Conservation (phyloP, 2,888 invertebrate species). For the Bombylius major region DNA sequence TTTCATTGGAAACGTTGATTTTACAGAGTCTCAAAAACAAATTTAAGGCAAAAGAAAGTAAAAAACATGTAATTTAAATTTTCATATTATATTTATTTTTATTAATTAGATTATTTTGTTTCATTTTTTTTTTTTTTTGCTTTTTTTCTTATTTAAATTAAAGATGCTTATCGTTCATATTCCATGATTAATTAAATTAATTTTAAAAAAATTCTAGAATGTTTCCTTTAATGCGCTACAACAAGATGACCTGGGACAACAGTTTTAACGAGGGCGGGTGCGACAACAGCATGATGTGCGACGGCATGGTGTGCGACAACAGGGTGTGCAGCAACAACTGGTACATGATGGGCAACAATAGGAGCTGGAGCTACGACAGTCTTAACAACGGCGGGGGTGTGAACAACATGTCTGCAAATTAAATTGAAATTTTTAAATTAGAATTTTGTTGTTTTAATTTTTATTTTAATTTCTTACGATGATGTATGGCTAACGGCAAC, state of each 20-base stretch:
- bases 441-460: background rate
- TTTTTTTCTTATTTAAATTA: no score
- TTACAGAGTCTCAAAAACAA: no score
- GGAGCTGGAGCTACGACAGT: conserved; percentile 20
- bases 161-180: background rate
- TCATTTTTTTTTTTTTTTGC: no score
- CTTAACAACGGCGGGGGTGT: conserved; percentile 33
- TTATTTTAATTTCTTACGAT: conserved; percentile 5
- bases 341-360: conserved; percentile 23
- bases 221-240: background rate
- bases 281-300: conserved; percentile 12
- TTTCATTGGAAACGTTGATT: no score
- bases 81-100: no score
- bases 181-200: background rate
- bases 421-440: background rate
- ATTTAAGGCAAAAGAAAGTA: no score
- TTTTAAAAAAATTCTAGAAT: background rate
- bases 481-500: conserved; percentile 12
- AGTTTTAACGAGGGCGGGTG: conserved; percentile 3
- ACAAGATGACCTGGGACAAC: conserved; percentile 5
- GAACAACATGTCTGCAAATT: conserved; percentile 21
- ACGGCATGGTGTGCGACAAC: conserved; percentile 14
- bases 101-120: no score
- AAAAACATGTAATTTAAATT: no score
- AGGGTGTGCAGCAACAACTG: conserved; percentile 16